phyloP scores from a whole-genome alignment of 37 sponge, comb jelly and placozoan genomes.

The Halichondria panicea region DNA sequence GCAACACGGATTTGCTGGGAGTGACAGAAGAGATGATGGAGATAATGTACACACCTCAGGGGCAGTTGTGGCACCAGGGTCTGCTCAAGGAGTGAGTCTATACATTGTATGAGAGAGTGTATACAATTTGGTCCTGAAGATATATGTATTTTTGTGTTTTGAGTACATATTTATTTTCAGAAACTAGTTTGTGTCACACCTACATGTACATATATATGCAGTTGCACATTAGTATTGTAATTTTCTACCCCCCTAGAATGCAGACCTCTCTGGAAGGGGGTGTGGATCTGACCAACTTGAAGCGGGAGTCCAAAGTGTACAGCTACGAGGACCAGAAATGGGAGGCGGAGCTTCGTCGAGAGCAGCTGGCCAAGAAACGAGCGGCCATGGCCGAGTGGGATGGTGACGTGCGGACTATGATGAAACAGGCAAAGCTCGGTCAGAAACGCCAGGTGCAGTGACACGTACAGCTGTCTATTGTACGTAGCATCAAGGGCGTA shows the following conservation, averaged over 20 bases:
- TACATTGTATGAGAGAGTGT: background rate
- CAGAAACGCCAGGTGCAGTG: constrained; percentile 36
- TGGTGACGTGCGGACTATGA: constrained; percentile 4
- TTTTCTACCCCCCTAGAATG: too few species aligned
- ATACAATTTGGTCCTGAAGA: background rate
- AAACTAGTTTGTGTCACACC: too few species aligned
- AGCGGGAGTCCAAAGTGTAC: constrained; percentile 82
- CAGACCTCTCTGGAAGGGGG: constrained; percentile 7
- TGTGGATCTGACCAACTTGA: constrained; percentile 57
- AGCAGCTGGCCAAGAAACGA: constrained; percentile 31
- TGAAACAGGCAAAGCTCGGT: constrained; percentile 38
- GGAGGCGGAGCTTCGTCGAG: constrained; percentile 81
- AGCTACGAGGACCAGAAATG: constrained; percentile 92
- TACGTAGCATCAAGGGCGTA: background rate
- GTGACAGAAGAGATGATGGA: constrained; percentile 58
- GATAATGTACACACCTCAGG: constrained; percentile 54
- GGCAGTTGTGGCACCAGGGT: constrained; percentile 59
- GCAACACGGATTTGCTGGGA: constrained; percentile 20
- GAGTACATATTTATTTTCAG: too few species aligned
- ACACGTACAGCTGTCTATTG: background rate
- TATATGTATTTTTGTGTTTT: background rate
- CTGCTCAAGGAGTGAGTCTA: constrained; percentile 58
- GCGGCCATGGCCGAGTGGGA: background rate
- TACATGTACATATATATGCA: too few species aligned
- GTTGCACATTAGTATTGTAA: too few species aligned